These are phyloP conservation scores for Delphinus delphis DNA, from an alignment of 2,113 vertebrate species.

Conservation along the genomic window DNA sequence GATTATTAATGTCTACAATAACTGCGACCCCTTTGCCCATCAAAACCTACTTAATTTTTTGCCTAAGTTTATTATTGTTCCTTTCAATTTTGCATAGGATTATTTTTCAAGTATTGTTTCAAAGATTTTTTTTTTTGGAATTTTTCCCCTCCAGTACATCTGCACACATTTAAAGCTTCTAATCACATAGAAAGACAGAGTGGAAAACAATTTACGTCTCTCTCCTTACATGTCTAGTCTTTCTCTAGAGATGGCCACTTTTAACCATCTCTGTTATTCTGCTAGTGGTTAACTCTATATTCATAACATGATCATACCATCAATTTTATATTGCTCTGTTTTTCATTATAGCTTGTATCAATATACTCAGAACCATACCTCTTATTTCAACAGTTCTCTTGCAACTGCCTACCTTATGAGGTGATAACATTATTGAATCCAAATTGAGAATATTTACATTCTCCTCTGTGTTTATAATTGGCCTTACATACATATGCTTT, in stretches of 20 bases:
- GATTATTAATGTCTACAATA: not conserved
- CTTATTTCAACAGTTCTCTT: not conserved
- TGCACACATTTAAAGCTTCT: not conserved
- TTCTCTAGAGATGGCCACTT: not conserved
- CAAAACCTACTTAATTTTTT: not conserved
- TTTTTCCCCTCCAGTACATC: not conserved
- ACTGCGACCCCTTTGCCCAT: not conserved
- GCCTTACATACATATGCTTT: not conserved
- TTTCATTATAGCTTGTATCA: not conserved
- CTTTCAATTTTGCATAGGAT: not conserved
- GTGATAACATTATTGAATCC: not conserved
- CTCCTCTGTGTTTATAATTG: not conserved
- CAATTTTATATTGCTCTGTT: not conserved
- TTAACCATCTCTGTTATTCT: not conserved
- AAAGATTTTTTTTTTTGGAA: not conserved
- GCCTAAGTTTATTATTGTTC: not conserved
- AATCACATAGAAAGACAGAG: not conserved
- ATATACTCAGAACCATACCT: not conserved
- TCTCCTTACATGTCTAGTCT: no score
- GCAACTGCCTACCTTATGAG: not conserved
- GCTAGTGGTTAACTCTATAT: not conserved
- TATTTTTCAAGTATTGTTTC: not conserved
- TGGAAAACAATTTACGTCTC: not conserved
- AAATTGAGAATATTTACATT: not conserved
- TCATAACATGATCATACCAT: not conserved